phyloP scores from a whole-genome alignment of 2,797 vertebrate species.

The Notolepis coatsorum region DNA sequence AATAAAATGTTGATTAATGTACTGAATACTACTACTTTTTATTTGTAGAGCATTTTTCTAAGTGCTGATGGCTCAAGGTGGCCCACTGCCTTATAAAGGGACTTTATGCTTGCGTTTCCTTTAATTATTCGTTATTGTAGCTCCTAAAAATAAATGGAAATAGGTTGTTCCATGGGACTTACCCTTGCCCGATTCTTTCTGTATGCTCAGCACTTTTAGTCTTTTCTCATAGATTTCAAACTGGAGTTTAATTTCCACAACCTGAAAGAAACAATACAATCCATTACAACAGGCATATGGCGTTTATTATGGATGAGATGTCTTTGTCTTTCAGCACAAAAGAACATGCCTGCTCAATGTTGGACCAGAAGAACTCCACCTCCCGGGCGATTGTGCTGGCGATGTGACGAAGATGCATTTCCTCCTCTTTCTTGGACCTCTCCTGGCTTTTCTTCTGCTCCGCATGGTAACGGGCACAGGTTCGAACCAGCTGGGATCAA shows the following conservation, averaged over 20 bases:
- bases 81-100: background rate
- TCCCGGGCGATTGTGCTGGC: slow-evolving; percentile 91
- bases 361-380: slow-evolving; percentile 95
- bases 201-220: slow-evolving; percentile 85
- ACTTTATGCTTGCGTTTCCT: too few species aligned
- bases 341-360: slow-evolving; percentile 89
- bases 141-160: background rate
- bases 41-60: too few species aligned
- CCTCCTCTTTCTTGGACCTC: slow-evolving; percentile 84
- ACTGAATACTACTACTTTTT: background rate
- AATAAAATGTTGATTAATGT: slow-evolving; percentile 13
- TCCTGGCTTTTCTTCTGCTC: slow-evolving; percentile 88
- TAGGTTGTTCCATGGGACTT: background rate
- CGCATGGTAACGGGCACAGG: slow-evolving; percentile 89
- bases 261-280: slow-evolving; percentile 73
- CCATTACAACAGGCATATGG: background rate
- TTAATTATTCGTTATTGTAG: too few species aligned
- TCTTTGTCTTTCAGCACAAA: background rate
- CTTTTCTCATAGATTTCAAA: slow-evolving; percentile 92
- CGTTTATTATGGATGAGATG: background rate
- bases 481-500: slow-evolving; percentile 88
- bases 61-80: too few species aligned
- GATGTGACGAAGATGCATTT: slow-evolving; percentile 88
- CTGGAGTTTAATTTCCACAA: slow-evolving; percentile 94
- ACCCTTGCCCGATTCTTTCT: slow-evolving; percentile 85